These are phyloP conservation scores for Holotrichia oblita DNA, from an alignment of 1,140 invertebrate genomes.

Conservation along the genomic window DNA sequence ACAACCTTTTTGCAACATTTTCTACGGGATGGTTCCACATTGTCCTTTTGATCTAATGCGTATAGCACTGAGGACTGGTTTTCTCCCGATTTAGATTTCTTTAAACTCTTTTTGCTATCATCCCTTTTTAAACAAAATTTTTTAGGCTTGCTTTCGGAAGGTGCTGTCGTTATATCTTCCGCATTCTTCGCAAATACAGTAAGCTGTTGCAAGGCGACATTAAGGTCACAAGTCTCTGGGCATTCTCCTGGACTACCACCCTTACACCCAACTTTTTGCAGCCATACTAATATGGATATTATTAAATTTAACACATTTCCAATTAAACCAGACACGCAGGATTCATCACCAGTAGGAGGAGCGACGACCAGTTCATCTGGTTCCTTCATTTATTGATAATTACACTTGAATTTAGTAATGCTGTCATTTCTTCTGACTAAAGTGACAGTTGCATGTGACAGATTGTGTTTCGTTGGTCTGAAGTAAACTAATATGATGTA, in stretches of 20 bases:
- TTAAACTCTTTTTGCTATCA: constrained; percentile 14
- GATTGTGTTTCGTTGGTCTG: neutral
- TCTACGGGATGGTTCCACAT: neutral
- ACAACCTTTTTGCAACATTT: neutral
- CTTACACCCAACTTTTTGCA: constrained; percentile 34
- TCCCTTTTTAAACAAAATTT: neutral
- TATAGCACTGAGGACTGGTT: neutral
- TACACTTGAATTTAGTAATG: constrained; percentile 30
- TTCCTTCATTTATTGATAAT: constrained; percentile 37
- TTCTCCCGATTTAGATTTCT: neutral
- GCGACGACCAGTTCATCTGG: neutral
- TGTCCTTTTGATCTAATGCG: neutral
- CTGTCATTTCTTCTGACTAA: constrained; percentile 6
- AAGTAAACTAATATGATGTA: neutral
- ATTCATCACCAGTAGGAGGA: constrained; percentile 9
- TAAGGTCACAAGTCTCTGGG: neutral
- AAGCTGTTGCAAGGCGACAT: neutral
- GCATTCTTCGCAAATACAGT: neutral
- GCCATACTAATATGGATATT: constrained; percentile 31
- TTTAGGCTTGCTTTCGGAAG: neutral
- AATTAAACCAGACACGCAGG: constrained; percentile 33
- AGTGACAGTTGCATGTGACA: constrained; percentile 1
- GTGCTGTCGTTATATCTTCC: neutral
- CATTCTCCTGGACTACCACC: neutral
- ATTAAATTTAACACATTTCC: constrained; percentile 18